Evolutionary conservation across 2,797 vertebrate species (phyloP).

Genomic region (Dallia pectoralis): DNA sequence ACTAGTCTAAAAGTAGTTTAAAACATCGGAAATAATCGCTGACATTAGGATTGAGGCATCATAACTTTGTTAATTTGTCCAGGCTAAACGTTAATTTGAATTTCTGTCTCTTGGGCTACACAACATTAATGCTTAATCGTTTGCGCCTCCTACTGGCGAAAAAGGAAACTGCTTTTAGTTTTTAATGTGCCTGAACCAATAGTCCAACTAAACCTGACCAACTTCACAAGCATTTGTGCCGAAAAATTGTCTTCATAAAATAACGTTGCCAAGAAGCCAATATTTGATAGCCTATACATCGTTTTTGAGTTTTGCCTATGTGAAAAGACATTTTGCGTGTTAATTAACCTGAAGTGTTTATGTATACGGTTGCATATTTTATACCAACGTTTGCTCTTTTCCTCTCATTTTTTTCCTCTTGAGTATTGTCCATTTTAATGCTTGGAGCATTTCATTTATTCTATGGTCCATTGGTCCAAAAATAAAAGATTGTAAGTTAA

Average conservation of each 20-base stretch:
- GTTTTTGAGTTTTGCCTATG: no score
- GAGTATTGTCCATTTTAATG: background rate
- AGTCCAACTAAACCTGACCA: background rate
- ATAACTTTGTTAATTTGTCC: background rate
- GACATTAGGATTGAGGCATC: background rate
- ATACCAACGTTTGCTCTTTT: no score
- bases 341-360: no score
- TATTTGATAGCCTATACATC: no score
- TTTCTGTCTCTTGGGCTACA: slow-evolving; percentile 41
- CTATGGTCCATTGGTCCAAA: background rate
- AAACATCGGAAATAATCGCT: background rate
- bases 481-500: background rate
- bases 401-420: no score
- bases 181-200: background rate
- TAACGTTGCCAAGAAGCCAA: no score
- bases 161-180: slow-evolving; percentile 69
- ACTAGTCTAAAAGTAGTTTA: background rate
- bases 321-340: no score
- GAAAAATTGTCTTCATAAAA: no score
- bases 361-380: no score
- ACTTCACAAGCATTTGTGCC: background rate
- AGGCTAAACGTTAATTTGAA: slow-evolving; percentile 41
- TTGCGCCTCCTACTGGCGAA: slow-evolving; percentile 91
- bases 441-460: background rate
- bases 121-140: slow-evolving; percentile 80